Conservation (phyloP, 2,888 invertebrate species). For the Pyralis farinalis region DNA sequence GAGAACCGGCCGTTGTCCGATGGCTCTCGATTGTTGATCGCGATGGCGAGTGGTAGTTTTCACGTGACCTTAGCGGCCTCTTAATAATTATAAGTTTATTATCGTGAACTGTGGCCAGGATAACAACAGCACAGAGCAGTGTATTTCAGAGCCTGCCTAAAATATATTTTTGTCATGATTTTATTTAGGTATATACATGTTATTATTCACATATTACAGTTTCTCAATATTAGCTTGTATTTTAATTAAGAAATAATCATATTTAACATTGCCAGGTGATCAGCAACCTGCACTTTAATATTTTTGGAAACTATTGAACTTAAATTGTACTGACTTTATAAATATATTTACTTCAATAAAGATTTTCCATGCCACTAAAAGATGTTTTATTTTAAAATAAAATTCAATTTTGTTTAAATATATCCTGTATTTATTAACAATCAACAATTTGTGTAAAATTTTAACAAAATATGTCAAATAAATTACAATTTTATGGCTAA, state of each 20-base stretch:
- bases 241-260: slow-evolving; percentile 83
- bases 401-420: neutral
- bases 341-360: slow-evolving; percentile 83
- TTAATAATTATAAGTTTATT: slow-evolving; percentile 73
- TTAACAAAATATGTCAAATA: neutral
- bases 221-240: slow-evolving; percentile 83
- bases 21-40: slow-evolving; percentile 48
- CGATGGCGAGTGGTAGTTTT: slow-evolving; percentile 52
- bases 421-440: neutral
- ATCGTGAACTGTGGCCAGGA: slow-evolving; percentile 77
- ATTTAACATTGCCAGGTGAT: slow-evolving; percentile 82
- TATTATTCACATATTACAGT: slow-evolving; percentile 81
- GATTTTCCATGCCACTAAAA: slow-evolving; percentile 80
- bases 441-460: neutral
- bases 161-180: slow-evolving; percentile 82
- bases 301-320: slow-evolving; percentile 83
- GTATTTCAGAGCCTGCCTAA: slow-evolving; percentile 79
- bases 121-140: slow-evolving; percentile 75
- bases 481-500: neutral
- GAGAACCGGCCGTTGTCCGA: slow-evolving; percentile 54
- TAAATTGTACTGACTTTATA: slow-evolving; percentile 83
- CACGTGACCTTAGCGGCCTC: slow-evolving; percentile 62
- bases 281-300: slow-evolving; percentile 83
- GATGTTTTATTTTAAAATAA: slow-evolving; percentile 33
- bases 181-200: slow-evolving; percentile 82